A percentile compares a stretch with the other conserved stretches of the same genome.
These are phyloP conservation scores for Tenthredo livida DNA, from an alignment of 2,888 invertebrate species.

Conservation along the genomic window DNA sequence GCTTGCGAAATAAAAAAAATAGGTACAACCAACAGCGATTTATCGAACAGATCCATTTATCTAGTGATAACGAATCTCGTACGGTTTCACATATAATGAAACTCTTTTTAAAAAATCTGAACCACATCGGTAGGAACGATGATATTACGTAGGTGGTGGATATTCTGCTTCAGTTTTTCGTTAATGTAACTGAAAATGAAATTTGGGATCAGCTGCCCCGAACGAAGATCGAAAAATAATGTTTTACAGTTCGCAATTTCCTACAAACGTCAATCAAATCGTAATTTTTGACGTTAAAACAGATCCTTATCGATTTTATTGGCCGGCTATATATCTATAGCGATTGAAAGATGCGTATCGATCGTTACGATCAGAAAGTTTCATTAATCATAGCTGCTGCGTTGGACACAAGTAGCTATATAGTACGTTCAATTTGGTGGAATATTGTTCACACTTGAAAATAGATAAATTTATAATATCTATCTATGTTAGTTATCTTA, in stretches of 20 bases:
- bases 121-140: not conserved
- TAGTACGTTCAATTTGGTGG: not conserved
- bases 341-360: constrained; percentile 26
- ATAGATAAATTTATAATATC: not conserved
- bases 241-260: not conserved
- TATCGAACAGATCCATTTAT: constrained; percentile 24
- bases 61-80: not conserved
- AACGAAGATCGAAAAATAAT: not conserved
- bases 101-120: not conserved
- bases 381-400: constrained; percentile 11
- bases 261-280: not conserved
- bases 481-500: not conserved
- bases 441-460: not conserved
- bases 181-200: not conserved
- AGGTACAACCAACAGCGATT: constrained; percentile 14
- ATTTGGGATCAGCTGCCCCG: not conserved
- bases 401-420: not conserved
- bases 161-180: not conserved
- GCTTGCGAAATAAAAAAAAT: not conserved
- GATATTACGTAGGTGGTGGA: not conserved
- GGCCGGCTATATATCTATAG: not conserved
- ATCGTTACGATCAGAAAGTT: not conserved
- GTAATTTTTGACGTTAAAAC: not conserved
- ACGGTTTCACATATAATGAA: not conserved
- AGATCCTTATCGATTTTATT: constrained; percentile 17